These are phyloP conservation scores for Porites australiensis DNA, from an alignment of 64 coral and sea anemone species.

Conservation along the genomic window DNA sequence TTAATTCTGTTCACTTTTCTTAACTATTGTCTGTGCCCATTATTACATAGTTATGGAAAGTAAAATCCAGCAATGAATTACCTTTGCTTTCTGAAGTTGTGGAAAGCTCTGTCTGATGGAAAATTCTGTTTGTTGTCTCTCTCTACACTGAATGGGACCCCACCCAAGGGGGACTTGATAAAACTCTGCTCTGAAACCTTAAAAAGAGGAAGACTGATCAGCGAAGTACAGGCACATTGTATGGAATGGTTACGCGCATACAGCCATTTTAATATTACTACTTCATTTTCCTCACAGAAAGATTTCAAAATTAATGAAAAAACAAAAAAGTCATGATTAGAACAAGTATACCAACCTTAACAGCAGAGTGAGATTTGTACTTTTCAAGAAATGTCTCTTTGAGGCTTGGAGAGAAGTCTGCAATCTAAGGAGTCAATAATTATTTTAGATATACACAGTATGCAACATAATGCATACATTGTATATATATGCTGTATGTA, in stretches of 20 bases:
- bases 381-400: conserved; percentile 69
- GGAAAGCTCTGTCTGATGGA: conserved; percentile 88
- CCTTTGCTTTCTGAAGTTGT: conserved; percentile 98
- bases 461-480: no score
- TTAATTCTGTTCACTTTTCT: no score
- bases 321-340: neutral
- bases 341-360: conserved; percentile 58
- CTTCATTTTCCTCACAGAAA: no score
- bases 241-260: no score
- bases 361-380: conserved; percentile 37
- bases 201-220: neutral
- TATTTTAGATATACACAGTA: no score
- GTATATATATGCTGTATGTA: no score
- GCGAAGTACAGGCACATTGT: no score
- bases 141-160: conserved; percentile 95
- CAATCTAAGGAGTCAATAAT: conserved; percentile 62
- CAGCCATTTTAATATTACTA: no score
- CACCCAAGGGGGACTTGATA: conserved; percentile 87
- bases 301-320: neutral
- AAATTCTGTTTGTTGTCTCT: conserved; percentile 97
- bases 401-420: conserved; percentile 81
- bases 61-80: neutral
- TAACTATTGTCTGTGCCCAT: no score
- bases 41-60: no score
- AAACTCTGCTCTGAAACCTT: conserved; percentile 8